Evolutionary conservation across 2,113 vertebrate genomes (phyloP).

Genomic region (Zapus hudsonius): DNA sequence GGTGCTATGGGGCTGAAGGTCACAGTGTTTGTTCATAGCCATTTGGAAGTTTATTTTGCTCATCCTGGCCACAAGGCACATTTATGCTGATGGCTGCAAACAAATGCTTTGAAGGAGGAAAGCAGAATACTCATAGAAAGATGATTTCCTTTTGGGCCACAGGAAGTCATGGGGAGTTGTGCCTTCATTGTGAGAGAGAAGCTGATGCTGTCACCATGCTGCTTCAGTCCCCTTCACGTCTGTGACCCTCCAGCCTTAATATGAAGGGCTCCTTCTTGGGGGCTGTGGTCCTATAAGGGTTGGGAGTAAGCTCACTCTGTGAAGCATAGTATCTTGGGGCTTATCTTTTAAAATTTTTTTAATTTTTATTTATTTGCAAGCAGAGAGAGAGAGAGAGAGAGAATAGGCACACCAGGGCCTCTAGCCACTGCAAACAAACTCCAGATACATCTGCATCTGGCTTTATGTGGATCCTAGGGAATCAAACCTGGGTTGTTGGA

Average conservation of each 20-base stretch:
- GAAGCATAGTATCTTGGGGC: background rate
- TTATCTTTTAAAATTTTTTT: too few species aligned
- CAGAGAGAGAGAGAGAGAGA: too few species aligned
- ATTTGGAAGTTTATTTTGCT: background rate
- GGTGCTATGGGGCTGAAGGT: background rate
- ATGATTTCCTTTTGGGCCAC: rapidly evolving
- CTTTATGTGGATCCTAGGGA: too few species aligned
- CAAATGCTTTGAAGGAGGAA: background rate
- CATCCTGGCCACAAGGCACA: rapidly evolving
- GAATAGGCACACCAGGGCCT: too few species aligned
- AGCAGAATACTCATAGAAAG: background rate
- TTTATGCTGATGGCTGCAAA: too few species aligned
- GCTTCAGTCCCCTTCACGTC: background rate
- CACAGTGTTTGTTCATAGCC: background rate
- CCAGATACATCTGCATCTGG: too few species aligned
- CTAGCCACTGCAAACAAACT: too few species aligned
- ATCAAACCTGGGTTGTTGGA: too few species aligned
- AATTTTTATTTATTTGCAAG: too few species aligned
- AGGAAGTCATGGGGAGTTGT: background rate
- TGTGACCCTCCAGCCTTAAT: background rate
- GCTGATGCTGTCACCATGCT: rapidly evolving
- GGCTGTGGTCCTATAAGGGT: background rate
- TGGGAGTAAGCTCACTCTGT: background rate
- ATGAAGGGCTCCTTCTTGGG: background rate
- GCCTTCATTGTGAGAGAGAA: background rate